Evolutionary conservation across 2,888 invertebrate genomes (phyloP), one percentile per base, ranked within the genome.

Genomic region (Geotrupes spiniger): DNA sequence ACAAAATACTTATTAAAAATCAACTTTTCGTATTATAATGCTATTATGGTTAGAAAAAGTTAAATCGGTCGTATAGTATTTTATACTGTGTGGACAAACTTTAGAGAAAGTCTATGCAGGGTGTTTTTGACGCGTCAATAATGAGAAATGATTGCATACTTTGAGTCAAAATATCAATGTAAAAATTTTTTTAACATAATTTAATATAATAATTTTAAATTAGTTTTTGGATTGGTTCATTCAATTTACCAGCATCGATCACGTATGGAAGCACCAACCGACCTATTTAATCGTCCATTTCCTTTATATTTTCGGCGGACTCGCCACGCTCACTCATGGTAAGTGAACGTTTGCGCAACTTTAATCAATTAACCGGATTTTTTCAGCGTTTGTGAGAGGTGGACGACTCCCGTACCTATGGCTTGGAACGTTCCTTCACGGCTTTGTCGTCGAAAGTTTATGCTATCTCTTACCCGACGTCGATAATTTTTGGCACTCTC

Each of bases 401-500:
- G 87, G 87, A 0, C 75, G 89, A 41, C 84, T 85, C 74, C 79
- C 82, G 1, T 87, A 84, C 71, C 76, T 89, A 42, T 90, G 89
- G 89, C 60, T 89, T 11, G 83, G 78, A 1, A 81, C 83, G 0
- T 66, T 87, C n/a, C 69, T 87, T 2, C 88, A 89, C 64, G 89
- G 89, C 2, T 58, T 89, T 1, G 77, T 83, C 0, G 81, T 87
- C 17, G 90, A 90, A 71, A 78, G 80, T 58, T 75, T 89, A 63
- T 82, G 82, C 56, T 84, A 88, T 63, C 77, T 78, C 53, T 62
- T 86, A 12, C 87, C 88, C 0, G 85, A 88, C 52, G 83, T 85
- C 51, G 87, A 89, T 71, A 89, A 87, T 67, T 90, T 88, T 70
- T 91, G 90, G 90, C 89, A 90, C 65, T 85, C 88, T 1, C 87